Percentiles rank a stretch among this genome's conserved stretches.
Evolutionary conservation across 2,797 vertebrate genomes (phyloP).

Genomic region (Brachymystax lenok): DNA sequence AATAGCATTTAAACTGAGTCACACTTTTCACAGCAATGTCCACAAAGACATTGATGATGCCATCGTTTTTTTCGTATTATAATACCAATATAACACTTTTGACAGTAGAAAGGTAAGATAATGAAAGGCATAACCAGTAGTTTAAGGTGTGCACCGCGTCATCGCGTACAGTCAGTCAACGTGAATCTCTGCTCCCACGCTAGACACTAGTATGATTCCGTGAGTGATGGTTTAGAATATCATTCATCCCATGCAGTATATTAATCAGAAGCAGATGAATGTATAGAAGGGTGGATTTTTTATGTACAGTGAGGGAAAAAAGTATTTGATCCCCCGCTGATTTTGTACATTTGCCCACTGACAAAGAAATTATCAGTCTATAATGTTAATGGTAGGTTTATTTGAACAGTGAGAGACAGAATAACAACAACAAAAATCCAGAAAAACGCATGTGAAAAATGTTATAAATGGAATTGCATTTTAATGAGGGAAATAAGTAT

Average conservation of each 20-base stretch:
- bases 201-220: conserved; percentile 62
- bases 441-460: too few relatives aligned
- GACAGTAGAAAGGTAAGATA: conserved; percentile 80
- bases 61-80: conserved; percentile 69
- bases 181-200: conserved; percentile 67
- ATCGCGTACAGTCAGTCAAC: conserved; percentile 65
- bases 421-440: too few relatives aligned
- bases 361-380: too few relatives aligned
- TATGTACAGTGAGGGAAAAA: conserved; percentile 23
- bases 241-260: conserved; percentile 79
- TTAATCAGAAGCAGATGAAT: conserved; percentile 38
- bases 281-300: conserved; percentile 25
- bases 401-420: too few relatives aligned
- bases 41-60: conserved; percentile 81
- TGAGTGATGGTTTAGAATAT: conserved; percentile 49
- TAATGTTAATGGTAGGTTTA: too few relatives aligned
- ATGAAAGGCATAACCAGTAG: conserved; percentile 77
- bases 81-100: conserved; percentile 85
- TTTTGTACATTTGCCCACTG: too few relatives aligned
- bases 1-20: conserved; percentile 82
- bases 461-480: too few relatives aligned
- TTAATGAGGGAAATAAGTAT: too few relatives aligned
- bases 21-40: conserved; percentile 83
- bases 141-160: conserved; percentile 69
- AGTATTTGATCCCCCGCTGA: too few relatives aligned